Conservation (phyloP, 2,113 vertebrate species). For the Ondatra zibethicus region DNA sequence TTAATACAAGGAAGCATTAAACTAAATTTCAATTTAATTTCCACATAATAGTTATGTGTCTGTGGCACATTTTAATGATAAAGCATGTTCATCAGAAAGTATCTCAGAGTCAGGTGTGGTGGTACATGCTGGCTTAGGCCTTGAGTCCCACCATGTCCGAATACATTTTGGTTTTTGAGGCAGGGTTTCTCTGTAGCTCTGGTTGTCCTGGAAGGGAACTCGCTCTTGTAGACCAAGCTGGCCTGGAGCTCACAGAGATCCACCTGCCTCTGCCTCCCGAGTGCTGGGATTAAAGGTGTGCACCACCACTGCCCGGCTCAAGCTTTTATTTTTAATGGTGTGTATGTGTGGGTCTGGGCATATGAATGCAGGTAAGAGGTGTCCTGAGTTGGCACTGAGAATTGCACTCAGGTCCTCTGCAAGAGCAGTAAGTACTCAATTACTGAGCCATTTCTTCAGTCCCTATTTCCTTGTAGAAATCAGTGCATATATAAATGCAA, state of each 20-base stretch:
- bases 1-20: conserved; percentile 2
- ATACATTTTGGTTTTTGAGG: neutral
- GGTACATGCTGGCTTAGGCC: neutral
- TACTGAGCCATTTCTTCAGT: neutral
- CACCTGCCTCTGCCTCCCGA: neutral
- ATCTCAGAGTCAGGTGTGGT: neutral
- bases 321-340: neutral
- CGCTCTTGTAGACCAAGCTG: neutral
- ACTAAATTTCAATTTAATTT: conserved; percentile 35
- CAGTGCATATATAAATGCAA: neutral
- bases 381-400: neutral
- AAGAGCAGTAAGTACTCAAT: neutral
- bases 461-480: neutral
- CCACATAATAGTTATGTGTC: neutral
- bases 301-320: neutral
- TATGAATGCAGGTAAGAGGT: neutral
- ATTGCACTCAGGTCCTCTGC: neutral
- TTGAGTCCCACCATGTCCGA: neutral
- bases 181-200: neutral
- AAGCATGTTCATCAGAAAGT: neutral
- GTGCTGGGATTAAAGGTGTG: neutral
- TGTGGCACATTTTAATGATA: neutral
- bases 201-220: neutral
- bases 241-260: neutral
- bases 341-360: neutral